phyloP scores from a whole-genome alignment of 2,888 invertebrate species.

The Ctenicera cuprea region DNA sequence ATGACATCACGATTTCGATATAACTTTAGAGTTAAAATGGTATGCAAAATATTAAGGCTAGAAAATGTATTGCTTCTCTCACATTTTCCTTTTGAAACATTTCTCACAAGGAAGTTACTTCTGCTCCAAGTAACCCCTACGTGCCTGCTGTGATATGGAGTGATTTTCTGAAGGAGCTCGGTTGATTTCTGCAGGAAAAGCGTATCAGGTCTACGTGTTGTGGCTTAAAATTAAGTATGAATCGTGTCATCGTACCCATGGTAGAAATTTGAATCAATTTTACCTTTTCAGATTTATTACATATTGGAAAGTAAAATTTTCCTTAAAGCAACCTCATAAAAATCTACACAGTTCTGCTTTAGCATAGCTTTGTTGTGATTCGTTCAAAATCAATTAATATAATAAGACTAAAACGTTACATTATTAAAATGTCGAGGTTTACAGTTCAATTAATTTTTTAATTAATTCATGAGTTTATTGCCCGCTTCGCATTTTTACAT shows the following conservation, averaged over 20 bases:
- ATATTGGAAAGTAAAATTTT: not conserved
- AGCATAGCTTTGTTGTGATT: too few relatives aligned
- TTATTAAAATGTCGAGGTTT: too few relatives aligned
- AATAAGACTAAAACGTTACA: too few relatives aligned
- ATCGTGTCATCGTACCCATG: not conserved
- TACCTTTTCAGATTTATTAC: not conserved
- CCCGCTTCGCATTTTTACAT: too few relatives aligned
- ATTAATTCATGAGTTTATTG: too few relatives aligned
- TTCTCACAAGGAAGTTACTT: conserved; percentile 15
- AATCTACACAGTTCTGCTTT: too few relatives aligned
- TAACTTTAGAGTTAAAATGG: not conserved
- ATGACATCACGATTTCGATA: not conserved
- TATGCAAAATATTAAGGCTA: not conserved
- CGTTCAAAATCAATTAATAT: too few relatives aligned
- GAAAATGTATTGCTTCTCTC: not conserved
- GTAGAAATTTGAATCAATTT: not conserved
- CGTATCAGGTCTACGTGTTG: conserved; percentile 6
- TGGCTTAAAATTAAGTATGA: conserved; percentile 7
- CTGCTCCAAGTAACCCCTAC: not conserved
- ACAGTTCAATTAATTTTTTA: too few relatives aligned
- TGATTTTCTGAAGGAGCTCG: conserved; percentile 11
- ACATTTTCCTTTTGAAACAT: conserved; percentile 7
- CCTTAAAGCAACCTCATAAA: too few relatives aligned
- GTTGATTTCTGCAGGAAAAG: conserved; percentile 6
- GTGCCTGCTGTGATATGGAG: conserved; percentile 8